phyloP scores from a whole-genome alignment of 1,140 invertebrate genomes.

The Megalopta genalis region DNA sequence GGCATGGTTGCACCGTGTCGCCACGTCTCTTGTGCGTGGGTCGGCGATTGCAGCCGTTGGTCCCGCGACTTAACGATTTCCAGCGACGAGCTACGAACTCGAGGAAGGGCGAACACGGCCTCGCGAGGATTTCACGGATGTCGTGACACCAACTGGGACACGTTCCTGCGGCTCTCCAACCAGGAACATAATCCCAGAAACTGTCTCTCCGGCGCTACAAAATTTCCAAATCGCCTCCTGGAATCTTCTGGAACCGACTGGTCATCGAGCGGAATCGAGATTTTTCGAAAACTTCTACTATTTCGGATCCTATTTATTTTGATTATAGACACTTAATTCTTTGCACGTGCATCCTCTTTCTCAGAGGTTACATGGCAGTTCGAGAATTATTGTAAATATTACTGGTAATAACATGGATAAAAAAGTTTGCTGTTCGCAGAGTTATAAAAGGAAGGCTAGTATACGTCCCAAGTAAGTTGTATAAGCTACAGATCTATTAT shows the following conservation, averaged over 20 bases:
- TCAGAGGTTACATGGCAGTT: no score
- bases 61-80: conserved; percentile 54
- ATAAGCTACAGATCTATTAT: no score
- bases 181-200: conserved; percentile 29
- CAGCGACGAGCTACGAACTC: conserved; percentile 33
- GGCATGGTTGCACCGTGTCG: conserved; percentile 32
- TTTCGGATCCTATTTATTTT: no score
- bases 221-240: not conserved
- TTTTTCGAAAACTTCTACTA: no score
- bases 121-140: conserved; percentile 48
- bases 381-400: no score
- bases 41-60: conserved; percentile 32
- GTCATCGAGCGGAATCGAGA: no score
- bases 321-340: no score
- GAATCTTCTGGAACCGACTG: not conserved
- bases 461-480: no score
- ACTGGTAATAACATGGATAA: no score
- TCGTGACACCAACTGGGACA: conserved; percentile 7
- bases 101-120: not conserved
- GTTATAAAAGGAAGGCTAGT: no score
- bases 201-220: not conserved
- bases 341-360: no score
- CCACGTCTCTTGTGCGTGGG: conserved; percentile 40
- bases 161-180: conserved; percentile 18
- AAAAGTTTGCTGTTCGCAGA: no score